Evolutionary conservation across 1,140 invertebrate species (phyloP).

Genomic region (Bombus turneri): DNA sequence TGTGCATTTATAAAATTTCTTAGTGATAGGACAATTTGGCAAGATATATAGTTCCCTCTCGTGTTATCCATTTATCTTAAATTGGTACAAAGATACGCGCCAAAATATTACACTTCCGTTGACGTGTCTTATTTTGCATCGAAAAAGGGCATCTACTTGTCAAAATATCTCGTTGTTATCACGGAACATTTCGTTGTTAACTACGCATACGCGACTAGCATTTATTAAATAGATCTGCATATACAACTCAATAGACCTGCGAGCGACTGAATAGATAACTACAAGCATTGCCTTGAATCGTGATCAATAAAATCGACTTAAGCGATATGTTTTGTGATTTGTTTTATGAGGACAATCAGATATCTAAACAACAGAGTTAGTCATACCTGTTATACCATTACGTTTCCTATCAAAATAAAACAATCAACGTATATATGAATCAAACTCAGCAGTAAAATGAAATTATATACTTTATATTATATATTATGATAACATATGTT

Average conservation of each 20-base stretch:
- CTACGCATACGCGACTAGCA: background rate
- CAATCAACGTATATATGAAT: background rate
- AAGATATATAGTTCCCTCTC: background rate
- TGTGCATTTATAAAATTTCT: background rate
- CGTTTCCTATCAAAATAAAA: background rate
- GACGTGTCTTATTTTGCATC: background rate
- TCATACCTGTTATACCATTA: background rate
- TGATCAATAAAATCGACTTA: conserved; percentile 29
- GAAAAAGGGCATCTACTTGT: conserved; percentile 10
- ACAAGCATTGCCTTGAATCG: background rate
- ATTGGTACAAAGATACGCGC: conserved; percentile 4
- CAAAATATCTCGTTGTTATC: conserved; percentile 31
- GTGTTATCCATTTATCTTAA: conserved; percentile 22
- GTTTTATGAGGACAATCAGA: background rate
- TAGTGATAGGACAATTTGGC: conserved; percentile 7
- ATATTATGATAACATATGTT: background rate
- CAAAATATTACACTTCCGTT: conserved; percentile 11
- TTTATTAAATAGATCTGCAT: conserved; percentile 18
- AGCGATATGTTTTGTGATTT: conserved; percentile 20
- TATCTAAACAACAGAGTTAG: background rate
- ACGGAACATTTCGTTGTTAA: background rate
- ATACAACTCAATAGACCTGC: background rate
- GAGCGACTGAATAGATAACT: conserved; percentile 20
- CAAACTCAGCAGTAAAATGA: background rate
- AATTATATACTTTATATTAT: background rate